Conservation (phyloP, 1,140 invertebrate genomes). For the Neomicropteryx cornuta region DNA sequence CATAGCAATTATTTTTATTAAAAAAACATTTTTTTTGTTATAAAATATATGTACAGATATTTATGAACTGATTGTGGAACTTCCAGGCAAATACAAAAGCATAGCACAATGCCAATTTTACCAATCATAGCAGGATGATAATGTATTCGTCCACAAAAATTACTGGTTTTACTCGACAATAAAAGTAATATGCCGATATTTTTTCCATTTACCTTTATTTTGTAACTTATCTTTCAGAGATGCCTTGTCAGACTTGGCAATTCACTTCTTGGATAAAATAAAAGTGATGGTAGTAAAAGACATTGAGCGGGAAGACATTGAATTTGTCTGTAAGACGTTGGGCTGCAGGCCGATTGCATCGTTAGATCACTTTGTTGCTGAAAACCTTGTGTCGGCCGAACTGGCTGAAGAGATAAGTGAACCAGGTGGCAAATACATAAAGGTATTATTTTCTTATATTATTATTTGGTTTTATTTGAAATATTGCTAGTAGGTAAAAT, state of each 20-base stretch:
- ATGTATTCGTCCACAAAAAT: no score
- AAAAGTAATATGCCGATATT: conserved; percentile 3
- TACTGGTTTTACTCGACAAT: no score
- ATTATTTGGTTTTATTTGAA: background rate
- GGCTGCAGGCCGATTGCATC: conserved; percentile 96
- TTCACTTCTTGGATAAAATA: conserved; percentile 98
- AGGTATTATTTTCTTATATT: conserved; percentile 47
- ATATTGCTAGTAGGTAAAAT: conserved; percentile 16
- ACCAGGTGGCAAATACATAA: conserved; percentile 86
- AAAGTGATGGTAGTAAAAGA: conserved; percentile 99
- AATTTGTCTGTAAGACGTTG: conserved; percentile 93
- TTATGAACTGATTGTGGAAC: no score
- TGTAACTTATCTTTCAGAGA: conserved; percentile 48
- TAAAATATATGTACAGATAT: no score
- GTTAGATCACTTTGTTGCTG: conserved; percentile 91
- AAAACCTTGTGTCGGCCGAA: conserved; percentile 86
- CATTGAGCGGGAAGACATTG: conserved; percentile 94
- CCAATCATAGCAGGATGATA: no score
- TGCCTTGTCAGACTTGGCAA: conserved; percentile 91
- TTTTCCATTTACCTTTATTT: conserved; percentile 14
- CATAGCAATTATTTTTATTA: no score
- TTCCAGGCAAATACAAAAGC: no score
- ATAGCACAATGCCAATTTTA: no score
- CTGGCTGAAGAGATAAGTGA: conserved; percentile 90
- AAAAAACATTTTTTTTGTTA: no score